Conservation (phyloP, 2,797 vertebrate species). For the Coccyzus lansbergi region DNA sequence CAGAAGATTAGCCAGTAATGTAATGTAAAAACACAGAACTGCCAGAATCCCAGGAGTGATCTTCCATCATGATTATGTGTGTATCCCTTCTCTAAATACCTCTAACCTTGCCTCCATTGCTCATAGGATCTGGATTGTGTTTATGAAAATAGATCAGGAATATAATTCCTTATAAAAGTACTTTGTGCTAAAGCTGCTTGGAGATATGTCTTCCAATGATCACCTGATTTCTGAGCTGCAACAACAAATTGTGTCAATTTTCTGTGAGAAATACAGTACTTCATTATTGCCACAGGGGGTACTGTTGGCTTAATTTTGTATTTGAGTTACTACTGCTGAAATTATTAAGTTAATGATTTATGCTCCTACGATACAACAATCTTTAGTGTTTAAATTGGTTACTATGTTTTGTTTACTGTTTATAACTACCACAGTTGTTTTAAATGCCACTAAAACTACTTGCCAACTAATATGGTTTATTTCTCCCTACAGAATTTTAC, state of each 20-base stretch:
- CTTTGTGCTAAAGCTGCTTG: not conserved
- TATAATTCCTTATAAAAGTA: not conserved
- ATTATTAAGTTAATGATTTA: slow-evolving; percentile 83
- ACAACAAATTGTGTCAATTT: slow-evolving; percentile 26
- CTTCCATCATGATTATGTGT: not conserved
- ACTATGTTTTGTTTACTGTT: slow-evolving; percentile 84
- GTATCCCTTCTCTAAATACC: not conserved
- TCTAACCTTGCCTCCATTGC: not conserved
- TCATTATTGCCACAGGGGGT: slow-evolving; percentile 81
- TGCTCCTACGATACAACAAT: slow-evolving; percentile 70
- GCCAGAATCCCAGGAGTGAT: not conserved
- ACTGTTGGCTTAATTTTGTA: slow-evolving; percentile 81
- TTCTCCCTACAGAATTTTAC: slow-evolving; percentile 75
- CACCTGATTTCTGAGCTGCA: slow-evolving; percentile 25
- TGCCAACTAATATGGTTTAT: slow-evolving; percentile 74
- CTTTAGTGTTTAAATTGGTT: slow-evolving; percentile 77
- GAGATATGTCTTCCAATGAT: not conserved
- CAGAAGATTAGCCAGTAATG: not conserved
- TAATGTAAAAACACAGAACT: not conserved
- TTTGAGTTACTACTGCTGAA: slow-evolving; percentile 73
- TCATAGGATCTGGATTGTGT: not conserved
- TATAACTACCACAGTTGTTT: slow-evolving; percentile 78
- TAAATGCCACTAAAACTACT: slow-evolving; percentile 67
- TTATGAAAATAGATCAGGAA: not conserved
- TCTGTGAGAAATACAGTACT: slow-evolving; percentile 72